Conservation (phyloP, 2,797 vertebrate genomes). For the Capromys pilorides region DNA sequence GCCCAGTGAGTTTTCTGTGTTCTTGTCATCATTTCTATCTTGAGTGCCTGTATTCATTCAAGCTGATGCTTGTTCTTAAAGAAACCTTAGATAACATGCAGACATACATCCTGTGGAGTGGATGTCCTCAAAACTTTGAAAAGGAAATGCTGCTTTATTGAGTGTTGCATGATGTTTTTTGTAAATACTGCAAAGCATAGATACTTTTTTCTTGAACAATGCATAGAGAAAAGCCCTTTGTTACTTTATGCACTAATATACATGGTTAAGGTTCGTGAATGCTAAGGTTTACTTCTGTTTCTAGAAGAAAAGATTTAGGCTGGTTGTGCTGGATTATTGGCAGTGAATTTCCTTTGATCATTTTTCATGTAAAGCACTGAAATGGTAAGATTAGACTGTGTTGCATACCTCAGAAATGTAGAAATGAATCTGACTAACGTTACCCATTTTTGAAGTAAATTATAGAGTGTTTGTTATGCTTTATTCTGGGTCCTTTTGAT, state of each 20-base stretch:
- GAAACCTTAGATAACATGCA: neutral
- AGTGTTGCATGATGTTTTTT: neutral
- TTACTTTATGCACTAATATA: neutral
- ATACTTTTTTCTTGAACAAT: neutral
- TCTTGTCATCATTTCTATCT: neutral
- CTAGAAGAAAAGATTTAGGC: neutral
- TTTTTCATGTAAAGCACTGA: neutral
- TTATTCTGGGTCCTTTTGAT: neutral
- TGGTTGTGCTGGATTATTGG: neutral
- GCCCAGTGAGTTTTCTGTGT: neutral
- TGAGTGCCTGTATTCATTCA: neutral
- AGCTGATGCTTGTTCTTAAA: neutral
- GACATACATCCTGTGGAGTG: neutral
- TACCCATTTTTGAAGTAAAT: neutral
- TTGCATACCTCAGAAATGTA: neutral
- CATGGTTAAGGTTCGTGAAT: neutral
- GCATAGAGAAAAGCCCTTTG: neutral
- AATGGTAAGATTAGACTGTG: neutral
- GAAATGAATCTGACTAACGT: neutral
- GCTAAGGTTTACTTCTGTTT: neutral
- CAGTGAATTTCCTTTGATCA: neutral
- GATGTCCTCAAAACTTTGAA: neutral
- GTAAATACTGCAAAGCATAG: neutral
- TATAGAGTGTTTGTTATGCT: neutral
- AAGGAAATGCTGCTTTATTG: neutral